Evolutionary conservation across 2,113 vertebrate species (phyloP), one percentile per base, ranked within the genome.

Genomic region (Herpailurus yagouaroundi): DNA sequence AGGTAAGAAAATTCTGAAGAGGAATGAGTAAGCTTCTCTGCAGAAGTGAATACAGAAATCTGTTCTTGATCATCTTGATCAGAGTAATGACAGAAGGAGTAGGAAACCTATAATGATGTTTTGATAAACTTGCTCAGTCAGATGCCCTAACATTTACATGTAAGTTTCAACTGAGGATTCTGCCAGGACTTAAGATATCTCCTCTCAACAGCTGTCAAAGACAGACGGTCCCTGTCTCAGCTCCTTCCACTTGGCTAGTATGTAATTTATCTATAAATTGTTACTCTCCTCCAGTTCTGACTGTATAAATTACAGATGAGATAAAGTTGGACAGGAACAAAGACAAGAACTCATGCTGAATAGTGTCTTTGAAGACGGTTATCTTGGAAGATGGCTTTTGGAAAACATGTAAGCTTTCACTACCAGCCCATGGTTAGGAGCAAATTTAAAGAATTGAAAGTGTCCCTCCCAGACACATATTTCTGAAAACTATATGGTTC

Each of bases 131-230:
- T 95, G 74, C 77, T 97, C 71, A 95, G 31, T 93, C 82, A 91
- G 91, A 68, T 97, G 90, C 97, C 93, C 96, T 98, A 97, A 98
- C 66, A 98, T 98, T 98, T 98, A 97, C 77, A 80, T 25, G 16
- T 33, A 93, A 89, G 41, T 97, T 97, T 94, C 50, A 95, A 55
- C 77, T 80, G 79, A 97, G 29, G 31, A 69, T 95, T 96, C 95
- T 85, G 33, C 82, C 92, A 94, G 33, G 57, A 89, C 41, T 63
- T 92, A 25, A 25, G 41, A 27, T 57, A 60, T 15, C 45, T 79
- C 57, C 29, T 91, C 86, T 92, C 87, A 96, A 82, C n/a, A 85
- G 74, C 68, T 94, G 1, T 91, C 68, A 94, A 85, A 97, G 71
- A 87, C 69, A 94, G 52, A 50, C 25, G 79, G 27, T 21, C 81